Conservation (phyloP, 2,113 vertebrate species). For the Actenoides lindsayi region DNA sequence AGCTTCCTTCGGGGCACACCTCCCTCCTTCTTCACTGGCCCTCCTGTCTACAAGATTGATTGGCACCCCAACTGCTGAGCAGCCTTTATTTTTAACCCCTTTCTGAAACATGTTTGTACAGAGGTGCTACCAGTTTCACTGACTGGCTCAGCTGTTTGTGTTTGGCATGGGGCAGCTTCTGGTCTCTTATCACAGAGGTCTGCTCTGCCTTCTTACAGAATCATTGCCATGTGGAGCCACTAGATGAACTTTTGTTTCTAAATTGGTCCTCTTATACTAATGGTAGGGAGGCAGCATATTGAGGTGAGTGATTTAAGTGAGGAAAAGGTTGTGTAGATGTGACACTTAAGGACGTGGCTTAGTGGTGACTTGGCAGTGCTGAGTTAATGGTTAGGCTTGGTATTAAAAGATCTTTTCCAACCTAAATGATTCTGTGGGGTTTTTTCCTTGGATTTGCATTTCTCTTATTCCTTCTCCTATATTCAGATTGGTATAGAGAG, state of each 20-base stretch:
- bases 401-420: background rate
- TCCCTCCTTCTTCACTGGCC: rapidly evolving
- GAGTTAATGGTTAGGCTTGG: background rate
- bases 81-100: background rate
- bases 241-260: background rate
- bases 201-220: background rate
- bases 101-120: background rate
- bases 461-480: background rate
- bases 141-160: background rate
- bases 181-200: background rate
- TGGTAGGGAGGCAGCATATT: background rate
- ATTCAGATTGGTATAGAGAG: background rate
- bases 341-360: background rate
- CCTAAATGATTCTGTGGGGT: background rate
- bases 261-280: background rate
- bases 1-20: background rate
- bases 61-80: background rate
- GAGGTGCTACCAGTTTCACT: background rate
- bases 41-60: background rate
- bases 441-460: background rate
- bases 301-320: background rate
- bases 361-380: background rate
- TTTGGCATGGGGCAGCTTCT: background rate
- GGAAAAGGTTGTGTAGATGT: background rate
- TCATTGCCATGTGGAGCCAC: background rate